Evolutionary conservation across 1,140 invertebrate genomes (phyloP).

Genomic region (Hyposmocoma kahamanoa): DNA sequence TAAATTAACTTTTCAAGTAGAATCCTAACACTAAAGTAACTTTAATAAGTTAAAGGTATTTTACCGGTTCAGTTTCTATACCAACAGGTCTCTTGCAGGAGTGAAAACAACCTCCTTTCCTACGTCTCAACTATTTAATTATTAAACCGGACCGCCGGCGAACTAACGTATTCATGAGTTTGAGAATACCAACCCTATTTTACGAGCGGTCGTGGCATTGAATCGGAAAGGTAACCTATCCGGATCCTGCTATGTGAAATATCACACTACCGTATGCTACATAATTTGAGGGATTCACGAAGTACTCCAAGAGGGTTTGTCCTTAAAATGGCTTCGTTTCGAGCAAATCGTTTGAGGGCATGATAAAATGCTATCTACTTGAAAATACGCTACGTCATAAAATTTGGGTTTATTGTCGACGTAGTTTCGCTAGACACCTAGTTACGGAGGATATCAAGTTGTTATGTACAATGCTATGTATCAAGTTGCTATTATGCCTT

Average conservation of each 20-base stretch:
- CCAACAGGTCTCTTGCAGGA: constrained; percentile 10
- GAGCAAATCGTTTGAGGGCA: constrained; percentile 8
- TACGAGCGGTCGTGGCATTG: constrained; percentile 49
- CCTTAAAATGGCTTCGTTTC: constrained; percentile 17
- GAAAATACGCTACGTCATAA: background rate
- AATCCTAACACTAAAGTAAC: too few species aligned
- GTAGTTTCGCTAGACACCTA: too few species aligned
- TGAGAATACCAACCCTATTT: constrained; percentile 47
- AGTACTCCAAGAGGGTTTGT: constrained; percentile 15
- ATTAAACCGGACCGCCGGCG: constrained; percentile 48
- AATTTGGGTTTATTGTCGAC: background rate
- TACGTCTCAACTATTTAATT: constrained; percentile 54
- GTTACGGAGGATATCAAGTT: too few species aligned
- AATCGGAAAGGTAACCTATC: constrained; percentile 53
- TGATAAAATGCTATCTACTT: constrained; percentile 5
- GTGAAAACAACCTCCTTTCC: constrained; percentile 23
- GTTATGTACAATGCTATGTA: too few species aligned
- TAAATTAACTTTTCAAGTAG: too few species aligned
- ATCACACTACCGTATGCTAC: constrained; percentile 41
- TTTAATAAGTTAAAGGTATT: too few species aligned
- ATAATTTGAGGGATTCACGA: constrained; percentile 41
- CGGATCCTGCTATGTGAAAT: constrained; percentile 38
- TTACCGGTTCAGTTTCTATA: background rate
- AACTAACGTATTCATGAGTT: constrained; percentile 64
- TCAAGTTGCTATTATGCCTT: too few species aligned